Evolutionary conservation across 2,113 vertebrate species (phyloP), one percentile per base, ranked within the genome.

Genomic region (Cromileptes altivelis): DNA sequence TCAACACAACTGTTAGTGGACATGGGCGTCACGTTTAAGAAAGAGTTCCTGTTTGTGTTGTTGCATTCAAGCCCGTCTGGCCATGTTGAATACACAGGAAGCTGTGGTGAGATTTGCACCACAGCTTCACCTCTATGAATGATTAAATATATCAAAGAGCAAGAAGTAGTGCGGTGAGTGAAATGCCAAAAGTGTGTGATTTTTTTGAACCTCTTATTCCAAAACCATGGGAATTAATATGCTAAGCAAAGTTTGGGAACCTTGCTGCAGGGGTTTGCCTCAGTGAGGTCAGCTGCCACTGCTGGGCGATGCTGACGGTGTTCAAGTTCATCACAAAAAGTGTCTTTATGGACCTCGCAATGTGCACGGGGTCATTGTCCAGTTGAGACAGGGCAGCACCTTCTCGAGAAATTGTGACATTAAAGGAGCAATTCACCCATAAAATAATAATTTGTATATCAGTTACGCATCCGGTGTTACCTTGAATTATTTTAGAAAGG

Each of bases 1-100:
- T 69, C 75, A 47, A 6, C 49, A 4, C 70, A 6, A 75, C 15
- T 80, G 68, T 85, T 76, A 37, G 49, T 53, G 84, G 88, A 87
- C 88, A 58, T 23, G 53, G 70, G 27, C 13, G 0, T 21, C 27
- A 62, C 45, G 7, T 84, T 80, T 47, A 55, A 37, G 5, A 49
- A 6, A 27, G 47, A 30, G 17, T 50, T 61, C 40, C 45, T 67
- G 69, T 85, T 53, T 30, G 2, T 21, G 50, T 80, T 60, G 82
- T 19, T 37, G 55, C 47, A 2, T 71, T 65, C 27, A 40, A 73
- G 71, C 40, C 52, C 21, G n/a, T 47, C 5, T 15, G 27, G 55
- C 52, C 12, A 12, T 19, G 56, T 33, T 68, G n/a, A 62, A 78
- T 67, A 45, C 6, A 65, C 25, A 76, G 15, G 18, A 55, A 75